phyloP scores from a whole-genome alignment of 2,888 invertebrate species.

The Folsomia candida region DNA sequence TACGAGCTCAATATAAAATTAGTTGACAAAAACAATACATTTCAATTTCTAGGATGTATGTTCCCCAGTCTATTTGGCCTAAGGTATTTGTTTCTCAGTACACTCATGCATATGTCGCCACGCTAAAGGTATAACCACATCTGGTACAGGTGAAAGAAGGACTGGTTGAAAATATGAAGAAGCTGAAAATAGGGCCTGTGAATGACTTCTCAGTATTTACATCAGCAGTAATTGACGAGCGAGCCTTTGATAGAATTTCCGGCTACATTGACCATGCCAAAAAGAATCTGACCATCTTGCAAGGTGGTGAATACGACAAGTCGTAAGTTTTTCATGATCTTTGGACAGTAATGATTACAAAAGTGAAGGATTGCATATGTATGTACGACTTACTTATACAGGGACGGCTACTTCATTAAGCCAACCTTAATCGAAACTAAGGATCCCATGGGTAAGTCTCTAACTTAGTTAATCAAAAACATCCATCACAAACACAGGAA shows the following conservation, averaged over 20 bases:
- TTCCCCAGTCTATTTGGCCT: conserved; percentile 84
- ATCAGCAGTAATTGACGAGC: conserved; percentile 95
- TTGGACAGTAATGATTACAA: too few species aligned
- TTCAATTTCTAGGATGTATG: conserved; percentile 96
- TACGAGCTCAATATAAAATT: too few species aligned
- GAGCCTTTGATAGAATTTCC: conserved; percentile 84
- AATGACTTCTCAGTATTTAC: conserved; percentile 77
- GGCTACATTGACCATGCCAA: conserved; percentile 87
- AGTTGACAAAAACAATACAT: too few species aligned
- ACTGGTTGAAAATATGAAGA: conserved; percentile 65
- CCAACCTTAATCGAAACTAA: conserved; percentile 87
- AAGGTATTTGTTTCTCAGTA: too few species aligned
- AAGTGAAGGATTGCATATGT: too few species aligned
- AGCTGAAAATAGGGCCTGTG: conserved; percentile 83
- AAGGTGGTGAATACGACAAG: conserved; percentile 84
- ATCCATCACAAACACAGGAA: too few species aligned
- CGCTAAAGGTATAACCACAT: neutral
- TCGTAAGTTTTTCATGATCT: conserved; percentile 56
- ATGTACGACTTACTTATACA: too few species aligned
- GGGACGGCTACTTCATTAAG: conserved; percentile 83
- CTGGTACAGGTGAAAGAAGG: conserved; percentile 66
- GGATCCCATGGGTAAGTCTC: conserved; percentile 78
- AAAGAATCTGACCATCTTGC: conserved; percentile 71
- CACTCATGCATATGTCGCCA: conserved; percentile 29
- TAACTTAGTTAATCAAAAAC: too few species aligned